A percentile compares a stretch with the other conserved stretches of the same genome.
Evolutionary conservation across 2,888 invertebrate genomes (phyloP).

Genomic region (Perizoma affinitatum): DNA sequence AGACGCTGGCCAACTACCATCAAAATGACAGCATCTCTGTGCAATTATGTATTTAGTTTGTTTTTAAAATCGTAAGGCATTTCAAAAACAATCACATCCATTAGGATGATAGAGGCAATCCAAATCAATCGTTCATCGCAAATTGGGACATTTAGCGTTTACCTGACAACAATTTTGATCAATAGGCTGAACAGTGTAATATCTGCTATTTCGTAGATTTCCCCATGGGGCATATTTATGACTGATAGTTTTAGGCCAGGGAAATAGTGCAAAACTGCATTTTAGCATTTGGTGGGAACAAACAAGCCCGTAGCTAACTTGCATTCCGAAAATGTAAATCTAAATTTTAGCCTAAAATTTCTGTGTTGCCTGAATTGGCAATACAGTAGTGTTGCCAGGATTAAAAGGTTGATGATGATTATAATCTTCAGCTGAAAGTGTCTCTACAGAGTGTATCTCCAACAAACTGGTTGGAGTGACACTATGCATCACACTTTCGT

Average conservation of each 20-base stretch:
- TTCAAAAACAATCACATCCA: slow-evolving; percentile 51
- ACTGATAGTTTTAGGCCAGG: slow-evolving; percentile 8
- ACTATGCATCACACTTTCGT: too few species aligned
- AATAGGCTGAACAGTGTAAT: slow-evolving; percentile 4
- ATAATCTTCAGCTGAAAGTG: too few species aligned
- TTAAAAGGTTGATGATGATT: too few species aligned
- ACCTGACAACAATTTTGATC: slow-evolving; percentile 40
- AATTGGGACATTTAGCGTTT: slow-evolving; percentile 44
- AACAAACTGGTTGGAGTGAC: too few species aligned
- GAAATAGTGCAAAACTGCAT: slow-evolving; percentile 8
- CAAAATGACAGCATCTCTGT: slow-evolving; percentile 20
- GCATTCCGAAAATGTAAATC: too few species aligned
- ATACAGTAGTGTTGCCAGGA: too few species aligned
- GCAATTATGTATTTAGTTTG: slow-evolving; percentile 19
- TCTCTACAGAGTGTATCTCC: too few species aligned
- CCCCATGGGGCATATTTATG: slow-evolving; percentile 10
- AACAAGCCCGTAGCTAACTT: too few species aligned
- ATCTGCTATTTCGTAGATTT: slow-evolving; percentile 14
- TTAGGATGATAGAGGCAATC: slow-evolving; percentile 53
- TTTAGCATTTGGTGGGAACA: slow-evolving; percentile 1
- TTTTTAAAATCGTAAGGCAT: slow-evolving; percentile 45
- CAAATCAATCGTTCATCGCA: slow-evolving; percentile 48
- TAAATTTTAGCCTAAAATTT: too few species aligned
- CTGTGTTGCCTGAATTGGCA: too few species aligned
- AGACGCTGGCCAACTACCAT: slow-evolving; percentile 5